phyloP scores from a whole-genome alignment of 2,113 vertebrate species.

The Fregetta grallaria region DNA sequence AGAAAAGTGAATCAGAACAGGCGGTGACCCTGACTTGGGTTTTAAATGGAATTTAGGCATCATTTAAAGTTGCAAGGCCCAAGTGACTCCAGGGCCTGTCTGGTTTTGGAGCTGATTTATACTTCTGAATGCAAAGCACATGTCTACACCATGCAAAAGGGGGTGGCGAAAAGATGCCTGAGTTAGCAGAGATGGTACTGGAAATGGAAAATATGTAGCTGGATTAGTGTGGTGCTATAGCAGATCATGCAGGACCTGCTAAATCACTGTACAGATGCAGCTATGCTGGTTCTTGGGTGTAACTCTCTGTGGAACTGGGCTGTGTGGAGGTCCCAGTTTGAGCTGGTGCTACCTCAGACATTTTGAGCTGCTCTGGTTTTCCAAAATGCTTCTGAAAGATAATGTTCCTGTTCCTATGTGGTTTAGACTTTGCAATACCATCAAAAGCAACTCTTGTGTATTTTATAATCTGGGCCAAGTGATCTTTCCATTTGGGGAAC shows the following conservation, averaged over 20 bases:
- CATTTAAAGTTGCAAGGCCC: not conserved
- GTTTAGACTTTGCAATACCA: not conserved
- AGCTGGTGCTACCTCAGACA: accelerated
- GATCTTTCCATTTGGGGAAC: not conserved
- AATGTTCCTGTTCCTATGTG: not conserved
- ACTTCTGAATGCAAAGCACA: not conserved
- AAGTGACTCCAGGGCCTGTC: not conserved
- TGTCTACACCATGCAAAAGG: not conserved
- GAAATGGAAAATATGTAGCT: not conserved
- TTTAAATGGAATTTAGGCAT: conserved; percentile 10
- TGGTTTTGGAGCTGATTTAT: not conserved
- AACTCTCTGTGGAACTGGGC: not conserved
- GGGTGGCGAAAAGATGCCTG: not conserved
- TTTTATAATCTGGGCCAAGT: not conserved
- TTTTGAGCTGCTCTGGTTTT: not conserved
- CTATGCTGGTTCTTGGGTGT: not conserved
- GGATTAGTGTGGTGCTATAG: not conserved
- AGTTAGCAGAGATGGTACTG: not conserved
- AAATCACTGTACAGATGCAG: not conserved
- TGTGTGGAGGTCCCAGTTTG: not conserved
- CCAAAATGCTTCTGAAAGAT: not conserved
- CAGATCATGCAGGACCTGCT: not conserved
- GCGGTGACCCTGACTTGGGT: not conserved
- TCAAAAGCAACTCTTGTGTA: not conserved
- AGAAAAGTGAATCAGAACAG: not conserved